phyloP scores from a whole-genome alignment of 1,140 invertebrate species.

The Phymorhynchus buccinoides region DNA sequence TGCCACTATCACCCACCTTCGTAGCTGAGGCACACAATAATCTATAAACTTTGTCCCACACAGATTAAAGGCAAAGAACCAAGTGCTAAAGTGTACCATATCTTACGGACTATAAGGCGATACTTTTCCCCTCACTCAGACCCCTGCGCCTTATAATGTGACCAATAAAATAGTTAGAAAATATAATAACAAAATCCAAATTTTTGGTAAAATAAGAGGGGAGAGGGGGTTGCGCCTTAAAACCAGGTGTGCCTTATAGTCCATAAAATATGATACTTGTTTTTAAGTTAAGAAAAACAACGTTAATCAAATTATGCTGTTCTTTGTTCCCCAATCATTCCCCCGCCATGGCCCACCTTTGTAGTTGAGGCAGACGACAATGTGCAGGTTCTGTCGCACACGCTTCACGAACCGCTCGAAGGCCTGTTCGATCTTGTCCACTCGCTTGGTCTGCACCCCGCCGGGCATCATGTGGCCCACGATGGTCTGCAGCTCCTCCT shows the following conservation, averaged over 20 bases:
- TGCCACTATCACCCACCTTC: conserved; percentile 52
- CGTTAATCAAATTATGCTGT: no score
- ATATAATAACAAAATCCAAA: no score
- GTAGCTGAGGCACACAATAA: conserved; percentile 69
- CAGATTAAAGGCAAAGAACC: no score
- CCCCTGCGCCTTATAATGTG: no score
- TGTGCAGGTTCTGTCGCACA: conserved; percentile 69
- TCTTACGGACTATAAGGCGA: no score
- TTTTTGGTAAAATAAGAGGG: background rate
- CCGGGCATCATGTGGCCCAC: conserved; percentile 71
- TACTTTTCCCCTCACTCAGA: no score
- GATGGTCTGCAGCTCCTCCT: conserved; percentile 67
- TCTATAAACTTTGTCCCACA: conserved; percentile 69
- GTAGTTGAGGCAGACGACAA: conserved; percentile 69
- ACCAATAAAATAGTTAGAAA: no score
- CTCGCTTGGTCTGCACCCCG: conserved; percentile 66
- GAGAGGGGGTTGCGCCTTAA: background rate
- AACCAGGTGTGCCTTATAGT: no score
- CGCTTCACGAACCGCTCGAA: conserved; percentile 68
- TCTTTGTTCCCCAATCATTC: background rate
- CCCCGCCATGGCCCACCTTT: no score
- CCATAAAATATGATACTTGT: background rate
- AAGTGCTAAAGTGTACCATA: no score
- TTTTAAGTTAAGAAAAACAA: background rate
- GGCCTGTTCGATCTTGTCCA: conserved; percentile 69